Conservation (phyloP, 2,888 invertebrate species). For the Crossocerus cetratus region DNA sequence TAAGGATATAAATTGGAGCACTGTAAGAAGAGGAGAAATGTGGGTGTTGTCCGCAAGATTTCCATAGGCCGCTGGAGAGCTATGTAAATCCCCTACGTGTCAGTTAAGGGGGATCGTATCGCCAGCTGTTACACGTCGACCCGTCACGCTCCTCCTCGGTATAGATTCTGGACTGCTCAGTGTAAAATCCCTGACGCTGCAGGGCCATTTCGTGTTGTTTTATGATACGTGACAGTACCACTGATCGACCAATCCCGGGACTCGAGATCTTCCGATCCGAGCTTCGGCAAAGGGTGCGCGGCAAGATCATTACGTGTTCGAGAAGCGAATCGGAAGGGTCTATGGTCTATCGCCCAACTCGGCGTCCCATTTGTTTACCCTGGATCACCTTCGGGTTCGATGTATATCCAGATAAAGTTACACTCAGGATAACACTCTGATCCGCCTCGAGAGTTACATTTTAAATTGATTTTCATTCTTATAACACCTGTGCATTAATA, state of each 20-base stretch:
- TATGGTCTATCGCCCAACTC: slow-evolving; percentile 3
- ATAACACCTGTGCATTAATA: too few relatives aligned
- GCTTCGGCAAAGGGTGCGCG: too few relatives aligned
- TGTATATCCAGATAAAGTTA: too few relatives aligned
- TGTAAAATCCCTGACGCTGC: slow-evolving; percentile 21
- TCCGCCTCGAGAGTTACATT: too few relatives aligned
- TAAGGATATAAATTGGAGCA: too few relatives aligned
- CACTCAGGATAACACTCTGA: too few relatives aligned
- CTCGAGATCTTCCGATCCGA: not conserved
- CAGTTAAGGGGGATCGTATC: not conserved
- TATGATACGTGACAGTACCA: slow-evolving; percentile 12
- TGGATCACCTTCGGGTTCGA: too few relatives aligned
- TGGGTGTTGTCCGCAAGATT: too few relatives aligned
- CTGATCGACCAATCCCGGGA: slow-evolving; percentile 21
- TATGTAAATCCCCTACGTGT: not conserved
- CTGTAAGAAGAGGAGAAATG: too few relatives aligned
- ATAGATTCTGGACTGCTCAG: not conserved
- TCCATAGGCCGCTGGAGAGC: not conserved
- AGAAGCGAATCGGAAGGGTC: not conserved
- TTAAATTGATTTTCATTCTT: too few relatives aligned
- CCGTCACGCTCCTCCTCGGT: not conserved
- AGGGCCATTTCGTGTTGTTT: slow-evolving; percentile 1
- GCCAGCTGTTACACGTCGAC: slow-evolving; percentile 9
- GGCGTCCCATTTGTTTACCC: slow-evolving; percentile 53
- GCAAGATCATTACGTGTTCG: too few relatives aligned